Evolutionary conservation across 37 sponge, comb jelly and placozoan species (phyloP), one percentile per base, ranked within the genome.

Genomic region (Spongilla lacustris): DNA sequence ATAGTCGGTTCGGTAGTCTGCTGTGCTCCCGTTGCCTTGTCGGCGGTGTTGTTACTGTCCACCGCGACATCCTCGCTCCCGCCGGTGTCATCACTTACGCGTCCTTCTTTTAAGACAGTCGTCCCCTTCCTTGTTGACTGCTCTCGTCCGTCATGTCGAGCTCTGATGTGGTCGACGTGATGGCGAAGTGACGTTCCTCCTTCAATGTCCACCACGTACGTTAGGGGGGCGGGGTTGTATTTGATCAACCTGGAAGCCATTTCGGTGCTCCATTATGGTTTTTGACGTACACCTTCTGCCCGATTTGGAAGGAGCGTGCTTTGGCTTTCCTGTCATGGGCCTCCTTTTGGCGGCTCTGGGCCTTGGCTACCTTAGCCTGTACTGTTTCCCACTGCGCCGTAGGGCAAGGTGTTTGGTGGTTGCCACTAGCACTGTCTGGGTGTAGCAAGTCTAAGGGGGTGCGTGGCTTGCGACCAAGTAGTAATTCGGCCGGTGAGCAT

Each of bases 381-480:
- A 46, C 58, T 17, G 14, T 1, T 58, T 58, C 19, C 14, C 19
- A 1, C 14, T 10, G 14, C 11, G 14, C 58, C 21, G 58, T 17
- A 17, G 1, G 14, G 19, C 8, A 8, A 46, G 46, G 46, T n/a
- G 41, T 41, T 41, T 41, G 41, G 3, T 3, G 41, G 14, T 58
- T 17, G 19, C 19, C 11, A 1, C 19, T 10, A 17, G 58, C 14
- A 8, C 8, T 46, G 4, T 8, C 46, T 0, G 58, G 58, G 58
- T 58, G 58, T 6, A 85, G 9, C 68, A 32, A 30, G 70, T 78
- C 78, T 2, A 85, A 71, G 33, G 58, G 71, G 58, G 86, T 79
- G 11, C 86, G n/a, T 4, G 81, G 69, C 70, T 41, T 29, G 30
- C 80, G 71, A 9, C 86, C 86, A 46, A 85, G 49, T 38, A 85